Evolutionary conservation across 2,797 vertebrate species (phyloP).

Genomic region (Cyprinodon diabolis): DNA sequence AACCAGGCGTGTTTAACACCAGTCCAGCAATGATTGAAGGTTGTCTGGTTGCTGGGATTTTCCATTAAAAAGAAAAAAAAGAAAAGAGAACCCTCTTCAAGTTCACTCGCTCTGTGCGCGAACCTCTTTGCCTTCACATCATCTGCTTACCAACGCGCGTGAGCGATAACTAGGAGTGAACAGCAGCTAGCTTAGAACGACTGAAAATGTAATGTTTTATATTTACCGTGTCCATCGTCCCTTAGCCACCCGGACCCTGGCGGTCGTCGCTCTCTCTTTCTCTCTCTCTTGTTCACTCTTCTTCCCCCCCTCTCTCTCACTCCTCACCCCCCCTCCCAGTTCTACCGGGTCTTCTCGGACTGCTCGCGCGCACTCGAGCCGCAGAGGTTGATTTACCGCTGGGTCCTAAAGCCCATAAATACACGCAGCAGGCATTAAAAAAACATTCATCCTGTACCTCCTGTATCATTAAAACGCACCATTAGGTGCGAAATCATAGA

Average conservation of each 20-base stretch:
- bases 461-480: too few species aligned
- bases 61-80: constrained; percentile 9
- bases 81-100: constrained; percentile 52
- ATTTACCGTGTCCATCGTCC: constrained; percentile 78
- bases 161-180: constrained; percentile 52
- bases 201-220: constrained; percentile 60
- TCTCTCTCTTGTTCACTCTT: constrained; percentile 51
- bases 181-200: constrained; percentile 36
- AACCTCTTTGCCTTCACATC: constrained; percentile 64
- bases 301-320: constrained; percentile 47
- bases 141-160: constrained; percentile 55
- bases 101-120: constrained; percentile 63
- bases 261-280: constrained; percentile 62
- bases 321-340: constrained; percentile 47
- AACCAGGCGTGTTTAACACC: constrained; percentile 25
- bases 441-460: neutral
- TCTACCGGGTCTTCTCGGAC: constrained; percentile 61
- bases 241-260: constrained; percentile 69
- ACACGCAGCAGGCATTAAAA: neutral
- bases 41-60: constrained; percentile 24
- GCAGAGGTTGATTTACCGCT: constrained; percentile 72
- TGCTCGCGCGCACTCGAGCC: constrained; percentile 45
- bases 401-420: constrained; percentile 66
- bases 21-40: constrained; percentile 3
- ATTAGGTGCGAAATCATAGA: too few species aligned